phyloP scores from a whole-genome alignment of 2,797 vertebrate species.

The Distichodus sexfasciatus region DNA sequence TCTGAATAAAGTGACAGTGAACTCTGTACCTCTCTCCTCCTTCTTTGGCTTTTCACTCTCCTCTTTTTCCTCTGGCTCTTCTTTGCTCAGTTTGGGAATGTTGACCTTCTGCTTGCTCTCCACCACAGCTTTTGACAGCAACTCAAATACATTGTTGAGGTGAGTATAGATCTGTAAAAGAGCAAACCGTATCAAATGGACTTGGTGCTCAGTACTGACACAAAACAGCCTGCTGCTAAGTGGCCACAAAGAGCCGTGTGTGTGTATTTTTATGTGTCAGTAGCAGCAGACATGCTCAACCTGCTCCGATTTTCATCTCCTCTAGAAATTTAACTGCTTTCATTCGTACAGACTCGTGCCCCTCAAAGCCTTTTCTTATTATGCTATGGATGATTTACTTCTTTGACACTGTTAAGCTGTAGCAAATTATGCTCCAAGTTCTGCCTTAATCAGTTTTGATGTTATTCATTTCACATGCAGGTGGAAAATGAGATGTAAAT shows the following conservation, averaged over 20 bases:
- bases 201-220: slow-evolving; percentile 7
- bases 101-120: slow-evolving; percentile 77
- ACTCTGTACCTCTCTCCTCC: slow-evolving; percentile 62
- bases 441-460: not conserved
- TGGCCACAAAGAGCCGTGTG: not conserved
- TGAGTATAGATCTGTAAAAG: slow-evolving; percentile 70
- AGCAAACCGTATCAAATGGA: not conserved
- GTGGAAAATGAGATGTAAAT: slow-evolving; percentile 17
- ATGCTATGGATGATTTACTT: not conserved
- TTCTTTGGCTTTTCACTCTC: slow-evolving; percentile 67
- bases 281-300: not conserved
- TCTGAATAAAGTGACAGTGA: not conserved
- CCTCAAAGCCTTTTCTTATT: not conserved
- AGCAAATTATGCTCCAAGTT: not conserved
- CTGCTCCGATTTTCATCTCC: not conserved
- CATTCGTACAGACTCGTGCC: not conserved
- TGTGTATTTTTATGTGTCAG: not conserved
- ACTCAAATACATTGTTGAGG: slow-evolving; percentile 76
- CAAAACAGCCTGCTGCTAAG: not conserved
- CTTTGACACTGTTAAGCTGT: not conserved
- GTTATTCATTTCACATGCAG: not conserved
- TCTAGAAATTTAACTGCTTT: not conserved
- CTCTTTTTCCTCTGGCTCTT: slow-evolving; percentile 68
- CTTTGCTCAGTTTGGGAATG: slow-evolving; percentile 69
- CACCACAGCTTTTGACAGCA: slow-evolving; percentile 72